These are phyloP conservation scores for Atta colombica DNA, from an alignment of 1,140 invertebrate genomes.

Conservation along the genomic window DNA sequence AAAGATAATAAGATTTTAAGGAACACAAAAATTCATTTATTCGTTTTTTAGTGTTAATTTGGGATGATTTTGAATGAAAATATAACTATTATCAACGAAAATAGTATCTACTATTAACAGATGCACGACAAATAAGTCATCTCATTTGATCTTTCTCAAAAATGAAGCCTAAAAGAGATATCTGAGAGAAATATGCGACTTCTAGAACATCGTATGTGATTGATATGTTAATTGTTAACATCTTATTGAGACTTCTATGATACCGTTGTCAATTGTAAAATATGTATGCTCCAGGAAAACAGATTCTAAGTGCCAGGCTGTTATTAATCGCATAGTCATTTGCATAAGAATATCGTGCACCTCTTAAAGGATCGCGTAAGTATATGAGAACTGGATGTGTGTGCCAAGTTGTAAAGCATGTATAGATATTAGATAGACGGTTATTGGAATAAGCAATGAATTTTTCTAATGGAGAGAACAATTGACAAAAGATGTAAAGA, in stretches of 20 bases:
- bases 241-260: constrained; percentile 31
- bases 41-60: neutral
- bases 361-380: constrained; percentile 13
- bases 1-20: too few relatives aligned
- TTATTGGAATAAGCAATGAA: constrained; percentile 42
- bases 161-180: neutral
- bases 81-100: neutral
- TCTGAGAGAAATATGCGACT: constrained; percentile 21
- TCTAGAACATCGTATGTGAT: constrained; percentile 37
- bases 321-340: constrained; percentile 46
- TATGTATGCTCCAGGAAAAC: constrained; percentile 21
- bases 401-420: constrained; percentile 35
- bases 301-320: constrained; percentile 48
- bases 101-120: neutral
- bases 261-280: constrained; percentile 51
- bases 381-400: neutral
- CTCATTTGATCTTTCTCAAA: neutral
- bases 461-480: constrained; percentile 30
- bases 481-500: neutral
- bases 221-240: constrained; percentile 50
- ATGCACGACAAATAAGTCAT: neutral
- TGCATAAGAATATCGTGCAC: constrained; percentile 21
- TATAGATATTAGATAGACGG: constrained; percentile 39
- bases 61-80: neutral
- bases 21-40: neutral